Conservation (phyloP, 1,140 invertebrate species). For the Eueides isabella region DNA sequence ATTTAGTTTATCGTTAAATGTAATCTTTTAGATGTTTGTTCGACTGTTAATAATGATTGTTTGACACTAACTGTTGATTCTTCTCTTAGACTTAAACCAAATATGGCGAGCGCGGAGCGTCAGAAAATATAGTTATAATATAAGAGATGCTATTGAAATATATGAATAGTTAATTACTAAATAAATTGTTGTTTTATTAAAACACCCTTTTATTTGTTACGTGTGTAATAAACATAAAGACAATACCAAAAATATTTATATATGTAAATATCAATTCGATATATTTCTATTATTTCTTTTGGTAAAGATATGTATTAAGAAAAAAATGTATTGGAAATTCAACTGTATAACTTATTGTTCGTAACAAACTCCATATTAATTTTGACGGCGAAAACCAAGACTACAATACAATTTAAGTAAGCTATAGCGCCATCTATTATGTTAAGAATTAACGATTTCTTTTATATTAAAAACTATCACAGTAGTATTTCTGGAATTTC, state of each 20-base stretch:
- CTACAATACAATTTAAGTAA: background rate
- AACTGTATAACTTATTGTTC: too few species aligned
- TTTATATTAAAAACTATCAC: background rate
- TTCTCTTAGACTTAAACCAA: conserved; percentile 80
- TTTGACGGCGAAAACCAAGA: too few species aligned
- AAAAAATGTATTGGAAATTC: too few species aligned
- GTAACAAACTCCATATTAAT: too few species aligned
- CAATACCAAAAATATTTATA: background rate
- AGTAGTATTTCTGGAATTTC: background rate
- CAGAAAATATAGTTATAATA: conserved; percentile 75
- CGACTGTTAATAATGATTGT: conserved; percentile 73
- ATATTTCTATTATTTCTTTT: too few species aligned
- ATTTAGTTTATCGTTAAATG: conserved; percentile 76
- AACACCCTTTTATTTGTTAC: background rate
- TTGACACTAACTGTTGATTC: conserved; percentile 75
- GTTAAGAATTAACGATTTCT: background rate
- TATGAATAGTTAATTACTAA: conserved; percentile 80
- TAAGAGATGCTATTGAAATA: conserved; percentile 81
- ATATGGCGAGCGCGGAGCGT: conserved; percentile 79
- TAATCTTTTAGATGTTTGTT: conserved; percentile 76
- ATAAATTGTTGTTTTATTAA: conserved; percentile 75
- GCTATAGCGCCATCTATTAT: background rate
- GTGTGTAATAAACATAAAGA: background rate
- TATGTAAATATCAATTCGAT: background rate
- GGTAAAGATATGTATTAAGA: too few species aligned